Base-by-base conservation (phyloP, 2,113 vertebrate species). In the Stictonetta naevosa region DNA sequence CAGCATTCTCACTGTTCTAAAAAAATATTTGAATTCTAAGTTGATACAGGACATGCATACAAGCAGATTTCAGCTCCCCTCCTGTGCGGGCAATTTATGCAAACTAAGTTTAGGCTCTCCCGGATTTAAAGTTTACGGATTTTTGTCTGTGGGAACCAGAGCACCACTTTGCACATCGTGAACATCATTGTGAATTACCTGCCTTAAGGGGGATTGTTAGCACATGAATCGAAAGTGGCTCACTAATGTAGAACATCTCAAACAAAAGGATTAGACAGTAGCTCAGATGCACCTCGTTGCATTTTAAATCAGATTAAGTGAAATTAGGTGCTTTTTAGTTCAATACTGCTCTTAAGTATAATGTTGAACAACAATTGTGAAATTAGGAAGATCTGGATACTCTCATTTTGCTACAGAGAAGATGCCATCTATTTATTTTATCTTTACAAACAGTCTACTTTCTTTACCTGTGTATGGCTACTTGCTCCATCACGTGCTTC, bases 241-340 rank as follows among this genome's bases (percentile, higher is more conserved):
- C 86, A 72, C 81, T 89, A 91, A 82, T 76, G 91, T 64, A 83
- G 71, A 91, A 79, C 91, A 87, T 91, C 73, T 84, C 62, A 91
- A 91, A 95, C 94, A 95, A 93, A 92, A 95, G 89, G 77, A 73
- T 94, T 92, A 93, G 74, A 84, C 89, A 89, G 86, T 50, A 91
- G 91, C 52, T 86, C 73, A 72, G 83, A 60, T 7, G 4, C 12
- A 84, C 56, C 58, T 50, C 68, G 66, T 82, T 60, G 84, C 91
- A 91, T 89, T 94, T 95, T 50, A 86, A 93, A 91, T 86, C 77
- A 93, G 67, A 18, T 84, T 34, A 74, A 94, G 73, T 83, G 38
- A 94, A 88, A 84, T 92, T 75, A 89, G 48, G 53, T 93, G 38
- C 28, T 75, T 91, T 94, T 88, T 56, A 68, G 42, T 67, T 38